These are phyloP conservation scores for Zeuzera pyrina DNA, from an alignment of 2,888 invertebrate genomes.

Conservation along the genomic window DNA sequence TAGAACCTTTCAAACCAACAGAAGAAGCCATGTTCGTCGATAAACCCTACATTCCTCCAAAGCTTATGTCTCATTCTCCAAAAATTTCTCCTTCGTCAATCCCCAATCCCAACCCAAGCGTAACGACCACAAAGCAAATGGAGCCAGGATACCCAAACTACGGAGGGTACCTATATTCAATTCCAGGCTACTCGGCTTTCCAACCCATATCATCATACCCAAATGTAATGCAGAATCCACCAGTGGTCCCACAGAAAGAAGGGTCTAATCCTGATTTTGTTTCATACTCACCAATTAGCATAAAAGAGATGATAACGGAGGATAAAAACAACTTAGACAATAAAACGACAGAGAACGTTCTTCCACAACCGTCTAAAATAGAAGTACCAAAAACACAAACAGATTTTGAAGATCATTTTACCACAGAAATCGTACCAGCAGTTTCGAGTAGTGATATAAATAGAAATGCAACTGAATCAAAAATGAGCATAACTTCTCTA, in stretches of 20 bases:
- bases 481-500: conserved; percentile 45
- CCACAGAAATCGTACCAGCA: conserved; percentile 42
- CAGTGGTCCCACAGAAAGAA: conserved; percentile 26
- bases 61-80: conserved; percentile 48
- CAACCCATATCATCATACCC: conserved; percentile 51
- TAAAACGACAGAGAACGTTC: conserved; percentile 6
- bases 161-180: conserved; percentile 52
- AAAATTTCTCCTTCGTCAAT: conserved; percentile 67
- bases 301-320: conserved; percentile 22
- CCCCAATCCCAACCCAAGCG: conserved; percentile 60
- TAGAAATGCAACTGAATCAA: conserved; percentile 30
- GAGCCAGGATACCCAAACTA: conserved; percentile 49
- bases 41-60: conserved; percentile 40
- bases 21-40: conserved; percentile 39
- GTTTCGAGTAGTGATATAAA: conserved; percentile 24
- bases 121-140: conserved; percentile 42
- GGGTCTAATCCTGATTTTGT: conserved; percentile 26
- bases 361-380: no score
- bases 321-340: conserved; percentile 10
- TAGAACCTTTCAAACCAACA: conserved; percentile 32
- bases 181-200: conserved; percentile 63
- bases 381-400: conserved; percentile 27
- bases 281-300: conserved; percentile 18
- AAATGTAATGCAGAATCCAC: conserved; percentile 28
- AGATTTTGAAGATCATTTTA: conserved; percentile 57